Base-by-base conservation (phyloP, 2,113 vertebrate genomes). In the Takifugu flavidus region DNA sequence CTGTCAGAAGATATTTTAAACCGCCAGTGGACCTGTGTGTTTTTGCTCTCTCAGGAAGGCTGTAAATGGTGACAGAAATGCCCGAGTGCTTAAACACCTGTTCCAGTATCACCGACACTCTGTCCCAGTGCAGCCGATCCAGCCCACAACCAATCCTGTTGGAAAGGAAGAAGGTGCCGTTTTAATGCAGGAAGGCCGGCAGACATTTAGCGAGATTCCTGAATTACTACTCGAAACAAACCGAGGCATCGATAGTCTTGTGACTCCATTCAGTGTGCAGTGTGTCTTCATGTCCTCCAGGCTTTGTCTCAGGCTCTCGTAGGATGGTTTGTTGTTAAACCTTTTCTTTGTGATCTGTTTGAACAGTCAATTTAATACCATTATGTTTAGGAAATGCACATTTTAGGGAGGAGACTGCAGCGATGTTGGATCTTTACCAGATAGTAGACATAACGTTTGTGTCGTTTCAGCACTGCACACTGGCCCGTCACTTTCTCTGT, bases 71-170 rank as follows among this genome's bases (percentile, higher is more conserved):
- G 86, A 98, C 90, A 52, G 80, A 87, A 78, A 98, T 88, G 79
- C 91, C 65, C 4, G 94, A 92, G 76, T 82, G 70, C 50, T 90
- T 85, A 86, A 98, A 98, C 52, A 96, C 88, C 12, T 94, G 87
- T 49, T 92, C 88, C 20, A 98, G 92, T 25, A 95, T 94, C 13
- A 78, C 82, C 13, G 92, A 93, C 74, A 98, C 96, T 56, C 76
- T 84, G 6, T 65, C 67, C 96, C 96, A 98, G 5, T 85, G 72
- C 80, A 98, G 88, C 25, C 88, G 58, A 15, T 98, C 96, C 29
- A 98, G 92, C 53, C 96, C 96, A 84, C 96, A 98, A 13, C 95
- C 96, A 67, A 98, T 98, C 62, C 96, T 98, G 88, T 66, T 46
- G 70, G 0, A 84, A 68, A 66, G 42, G 61, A 26, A 20, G 47